Base-by-base conservation (phyloP, 2,888 invertebrate species). In the Drosophila kuntzei region DNA sequence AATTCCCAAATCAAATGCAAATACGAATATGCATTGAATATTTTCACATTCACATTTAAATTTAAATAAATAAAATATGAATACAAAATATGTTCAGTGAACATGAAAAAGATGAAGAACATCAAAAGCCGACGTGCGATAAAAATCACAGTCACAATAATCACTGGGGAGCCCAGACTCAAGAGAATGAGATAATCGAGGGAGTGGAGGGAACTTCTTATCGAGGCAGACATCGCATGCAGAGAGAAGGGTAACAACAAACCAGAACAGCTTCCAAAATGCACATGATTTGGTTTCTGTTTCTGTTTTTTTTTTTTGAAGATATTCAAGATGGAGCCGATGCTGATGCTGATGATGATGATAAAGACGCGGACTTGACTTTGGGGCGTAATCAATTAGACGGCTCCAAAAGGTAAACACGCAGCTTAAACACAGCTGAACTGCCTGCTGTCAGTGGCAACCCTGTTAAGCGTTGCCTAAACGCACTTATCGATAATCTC, bases 341-440 rank as follows among this genome's bases (percentile, higher is more conserved):
- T 59, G 50, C 20, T 67, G 54, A 11, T 53, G 70, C 29, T 62
- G 60, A 37, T 57, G 44, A 36, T 37, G 44, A 34, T 50, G 73
- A 66, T 76, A 60, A 71, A 41, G 55, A 32, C 59, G 58, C 54
- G 50, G 66, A 49, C 61, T 61, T 49, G 61, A 49, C 43, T 75
- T 65, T 66, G 37, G 83, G 78, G 87, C 78, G 82, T 76, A 89
- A 89, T 86, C 85, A 89, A 86, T 86, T 86, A 86, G 76, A 66
- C 71, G 68, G 46, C 75, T 58, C 63, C 72, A 60, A 68, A 75
- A 89, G 87, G 87, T 89, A 81, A 89, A 77, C 80, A 85, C 53
- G 63, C 60, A 43, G 60, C 44, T 62, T 37, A 62, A 66, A 51
- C 39, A 7, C 46, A 20, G 63, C 43, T 44, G 46, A 67, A 49